phyloP scores from a whole-genome alignment of 2,888 invertebrate species.

The Troides helena region DNA sequence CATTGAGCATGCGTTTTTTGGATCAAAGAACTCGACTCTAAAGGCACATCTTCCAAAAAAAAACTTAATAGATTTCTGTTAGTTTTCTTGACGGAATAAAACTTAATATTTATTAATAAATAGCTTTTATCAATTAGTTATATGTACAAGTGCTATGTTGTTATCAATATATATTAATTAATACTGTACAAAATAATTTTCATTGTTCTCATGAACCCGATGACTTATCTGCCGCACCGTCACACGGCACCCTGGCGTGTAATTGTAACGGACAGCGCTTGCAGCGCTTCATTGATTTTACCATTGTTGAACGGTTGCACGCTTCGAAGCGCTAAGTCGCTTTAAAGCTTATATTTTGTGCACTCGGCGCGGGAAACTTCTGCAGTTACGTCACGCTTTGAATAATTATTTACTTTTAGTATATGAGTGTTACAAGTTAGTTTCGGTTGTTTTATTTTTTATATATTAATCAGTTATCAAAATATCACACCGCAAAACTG shows the following conservation, averaged over 20 bases:
- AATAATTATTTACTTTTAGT: conserved; percentile 4
- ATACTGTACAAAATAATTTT: no score
- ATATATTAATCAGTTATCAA: neutral
- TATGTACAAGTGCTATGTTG: no score
- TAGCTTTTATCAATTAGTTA: no score
- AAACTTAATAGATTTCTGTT: no score
- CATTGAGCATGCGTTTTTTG: no score
- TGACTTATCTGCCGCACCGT: conserved; percentile 9
- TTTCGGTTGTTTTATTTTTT: neutral
- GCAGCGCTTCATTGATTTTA: conserved; percentile 13
- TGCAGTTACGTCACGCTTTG: conserved; percentile 3
- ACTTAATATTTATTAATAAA: no score
- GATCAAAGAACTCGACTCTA: no score
- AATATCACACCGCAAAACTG: no score
- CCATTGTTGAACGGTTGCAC: neutral
- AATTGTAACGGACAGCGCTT: neutral
- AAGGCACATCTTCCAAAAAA: no score
- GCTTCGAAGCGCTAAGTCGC: conserved; percentile 12
- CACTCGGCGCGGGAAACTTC: conserved; percentile 27
- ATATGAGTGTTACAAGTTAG: neutral
- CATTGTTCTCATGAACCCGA: no score
- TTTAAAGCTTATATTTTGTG: conserved; percentile 3
- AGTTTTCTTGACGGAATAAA: no score
- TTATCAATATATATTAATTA: no score
- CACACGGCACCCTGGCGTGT: conserved; percentile 23